A percentile compares a stretch with the other conserved stretches of the same genome.
Conservation (phyloP, 1,140 invertebrate species). For the Nymphalis io region DNA sequence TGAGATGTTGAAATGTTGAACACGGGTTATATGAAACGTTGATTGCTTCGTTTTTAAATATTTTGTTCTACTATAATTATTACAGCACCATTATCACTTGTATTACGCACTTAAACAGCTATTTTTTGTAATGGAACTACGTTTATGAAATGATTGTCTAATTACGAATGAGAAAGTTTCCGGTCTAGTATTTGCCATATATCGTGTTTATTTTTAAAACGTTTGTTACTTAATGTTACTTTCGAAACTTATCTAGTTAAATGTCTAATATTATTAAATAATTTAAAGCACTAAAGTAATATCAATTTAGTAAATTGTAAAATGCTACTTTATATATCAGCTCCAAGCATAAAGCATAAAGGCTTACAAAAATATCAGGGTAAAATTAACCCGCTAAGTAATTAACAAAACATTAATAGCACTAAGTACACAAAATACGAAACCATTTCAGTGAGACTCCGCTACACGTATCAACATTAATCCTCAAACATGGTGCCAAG, state of each 20-base stretch:
- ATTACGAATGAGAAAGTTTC: background rate
- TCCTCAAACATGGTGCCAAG: conserved; percentile 44
- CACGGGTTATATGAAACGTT: conserved; percentile 41
- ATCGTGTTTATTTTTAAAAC: no score
- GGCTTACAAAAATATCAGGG: background rate
- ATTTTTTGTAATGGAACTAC: conserved; percentile 8
- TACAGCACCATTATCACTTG: conserved; percentile 26
- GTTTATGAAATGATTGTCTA: background rate
- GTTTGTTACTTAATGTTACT: no score
- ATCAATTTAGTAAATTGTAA: no score
- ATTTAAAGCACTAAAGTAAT: no score
- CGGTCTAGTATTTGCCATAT: background rate
- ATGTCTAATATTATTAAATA: no score
- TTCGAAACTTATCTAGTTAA: no score
- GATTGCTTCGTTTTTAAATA: conserved; percentile 29
- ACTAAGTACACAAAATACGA: conserved; percentile 15
- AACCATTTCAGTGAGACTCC: conserved; percentile 20
- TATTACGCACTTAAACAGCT: conserved; percentile 27
- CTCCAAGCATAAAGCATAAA: background rate
- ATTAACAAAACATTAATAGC: conserved; percentile 14
- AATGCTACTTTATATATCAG: background rate
- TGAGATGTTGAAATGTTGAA: conserved; percentile 50
- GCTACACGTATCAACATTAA: conserved; percentile 38
- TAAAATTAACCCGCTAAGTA: conserved; percentile 10
- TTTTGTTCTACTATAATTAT: conserved; percentile 36